A percentile compares a stretch with the other conserved stretches of the same genome.
Evolutionary conservation across 2,797 vertebrate genomes (phyloP).

Genomic region (Halcyon smyrnensis): DNA sequence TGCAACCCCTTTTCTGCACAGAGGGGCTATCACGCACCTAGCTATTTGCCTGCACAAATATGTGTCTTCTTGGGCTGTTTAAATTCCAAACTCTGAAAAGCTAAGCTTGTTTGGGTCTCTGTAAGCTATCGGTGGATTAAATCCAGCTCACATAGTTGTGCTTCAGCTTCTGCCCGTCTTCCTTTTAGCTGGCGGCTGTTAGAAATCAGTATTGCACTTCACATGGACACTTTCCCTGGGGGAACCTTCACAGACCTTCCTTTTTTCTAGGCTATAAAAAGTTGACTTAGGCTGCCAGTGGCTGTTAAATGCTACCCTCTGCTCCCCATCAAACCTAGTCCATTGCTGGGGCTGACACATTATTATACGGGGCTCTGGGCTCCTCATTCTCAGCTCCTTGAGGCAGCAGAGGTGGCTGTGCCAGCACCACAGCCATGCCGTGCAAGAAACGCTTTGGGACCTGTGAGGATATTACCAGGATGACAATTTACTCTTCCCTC

Average conservation of each 20-base stretch:
- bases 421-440: background rate
- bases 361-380: background rate
- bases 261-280: background rate
- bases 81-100: background rate
- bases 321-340: background rate
- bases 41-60: background rate
- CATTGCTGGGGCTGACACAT: rapidly evolving
- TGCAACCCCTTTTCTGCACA: background rate
- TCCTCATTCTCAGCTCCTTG: background rate
- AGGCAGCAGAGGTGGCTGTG: background rate
- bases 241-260: background rate
- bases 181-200: background rate
- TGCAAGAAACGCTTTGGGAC: background rate
- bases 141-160: background rate
- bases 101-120: background rate
- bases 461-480: background rate
- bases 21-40: background rate
- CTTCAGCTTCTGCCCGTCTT: background rate
- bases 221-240: background rate
- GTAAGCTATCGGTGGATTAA: background rate
- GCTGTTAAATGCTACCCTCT: background rate
- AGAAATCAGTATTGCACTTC: background rate
- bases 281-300: background rate
- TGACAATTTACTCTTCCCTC: background rate
- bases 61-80: background rate